These are phyloP conservation scores for Ophonus ardosiacus DNA, from an alignment of 2,888 invertebrate species.

Conservation along the genomic window DNA sequence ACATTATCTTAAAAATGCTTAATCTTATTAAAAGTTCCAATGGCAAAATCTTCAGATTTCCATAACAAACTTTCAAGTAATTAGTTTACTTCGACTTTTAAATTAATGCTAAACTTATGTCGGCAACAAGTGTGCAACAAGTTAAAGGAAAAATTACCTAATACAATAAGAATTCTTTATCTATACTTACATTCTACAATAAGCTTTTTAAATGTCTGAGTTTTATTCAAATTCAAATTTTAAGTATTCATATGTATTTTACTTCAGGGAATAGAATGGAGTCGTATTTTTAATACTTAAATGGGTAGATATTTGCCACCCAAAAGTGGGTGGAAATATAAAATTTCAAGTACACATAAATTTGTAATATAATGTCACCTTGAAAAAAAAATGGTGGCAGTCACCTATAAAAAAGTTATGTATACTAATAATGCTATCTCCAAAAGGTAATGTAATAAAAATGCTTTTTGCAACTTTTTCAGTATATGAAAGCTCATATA, in stretches of 20 bases:
- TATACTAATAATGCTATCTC: background rate
- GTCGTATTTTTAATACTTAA: background rate
- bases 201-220: background rate
- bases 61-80: constrained; percentile 7
- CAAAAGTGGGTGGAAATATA: background rate
- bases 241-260: background rate
- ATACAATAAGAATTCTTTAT: background rate
- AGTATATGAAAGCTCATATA: background rate
- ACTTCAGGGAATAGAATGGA: background rate
- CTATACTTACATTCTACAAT: background rate
- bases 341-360: background rate
- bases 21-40: constrained; percentile 20
- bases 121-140: background rate
- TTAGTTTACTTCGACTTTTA: constrained; percentile 15
- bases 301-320: background rate
- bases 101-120: constrained; percentile 1
- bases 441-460: background rate
- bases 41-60: background rate
- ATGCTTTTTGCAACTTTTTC: background rate
- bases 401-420: background rate
- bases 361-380: no score
- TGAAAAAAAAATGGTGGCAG: no score
- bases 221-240: no score
- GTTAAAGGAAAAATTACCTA: background rate
- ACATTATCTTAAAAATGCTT: constrained; percentile 15